Evolutionary conservation across 2,797 vertebrate species (phyloP).

Genomic region (Loris lydekkerianus): DNA sequence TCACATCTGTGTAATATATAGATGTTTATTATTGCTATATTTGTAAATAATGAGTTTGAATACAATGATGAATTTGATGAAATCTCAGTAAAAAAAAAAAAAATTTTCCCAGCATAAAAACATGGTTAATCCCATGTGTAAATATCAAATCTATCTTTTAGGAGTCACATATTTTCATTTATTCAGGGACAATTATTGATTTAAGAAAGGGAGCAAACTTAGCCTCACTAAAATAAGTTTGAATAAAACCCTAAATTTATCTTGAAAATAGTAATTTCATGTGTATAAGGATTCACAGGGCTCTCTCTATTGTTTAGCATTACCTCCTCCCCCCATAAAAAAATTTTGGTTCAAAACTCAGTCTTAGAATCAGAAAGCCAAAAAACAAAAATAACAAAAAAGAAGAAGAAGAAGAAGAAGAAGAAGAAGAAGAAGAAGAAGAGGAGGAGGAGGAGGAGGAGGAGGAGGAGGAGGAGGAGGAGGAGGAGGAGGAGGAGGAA

Average conservation of each 20-base stretch:
- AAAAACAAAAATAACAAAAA: background rate
- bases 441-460: too few species aligned
- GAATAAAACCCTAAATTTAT: slow-evolving; percentile 5
- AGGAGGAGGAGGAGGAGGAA: too few species aligned
- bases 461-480: too few species aligned
- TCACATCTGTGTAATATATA: background rate
- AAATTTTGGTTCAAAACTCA: slow-evolving; percentile 22
- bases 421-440: too few species aligned
- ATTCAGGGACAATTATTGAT: background rate
- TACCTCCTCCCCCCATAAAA: background rate
- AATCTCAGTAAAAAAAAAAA: slow-evolving; percentile 49
- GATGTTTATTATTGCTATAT: background rate
- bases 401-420: too few species aligned
- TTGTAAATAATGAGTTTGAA: slow-evolving; percentile 40
- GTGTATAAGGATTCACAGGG: background rate
- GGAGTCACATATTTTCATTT: slow-evolving; percentile 42
- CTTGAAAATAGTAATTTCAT: slow-evolving; percentile 50
- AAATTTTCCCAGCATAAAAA: background rate
- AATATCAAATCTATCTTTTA: slow-evolving; percentile 31
- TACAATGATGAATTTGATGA: background rate
- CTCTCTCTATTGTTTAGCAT: background rate
- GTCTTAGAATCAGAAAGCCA: slow-evolving; percentile 24
- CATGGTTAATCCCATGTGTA: background rate
- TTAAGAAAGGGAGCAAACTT: background rate
- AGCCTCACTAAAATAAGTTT: background rate